Percentiles rank a stretch among this genome's conserved stretches.
phyloP scores from a whole-genome alignment of 2,113 vertebrate species.

The Elanoides forficatus region DNA sequence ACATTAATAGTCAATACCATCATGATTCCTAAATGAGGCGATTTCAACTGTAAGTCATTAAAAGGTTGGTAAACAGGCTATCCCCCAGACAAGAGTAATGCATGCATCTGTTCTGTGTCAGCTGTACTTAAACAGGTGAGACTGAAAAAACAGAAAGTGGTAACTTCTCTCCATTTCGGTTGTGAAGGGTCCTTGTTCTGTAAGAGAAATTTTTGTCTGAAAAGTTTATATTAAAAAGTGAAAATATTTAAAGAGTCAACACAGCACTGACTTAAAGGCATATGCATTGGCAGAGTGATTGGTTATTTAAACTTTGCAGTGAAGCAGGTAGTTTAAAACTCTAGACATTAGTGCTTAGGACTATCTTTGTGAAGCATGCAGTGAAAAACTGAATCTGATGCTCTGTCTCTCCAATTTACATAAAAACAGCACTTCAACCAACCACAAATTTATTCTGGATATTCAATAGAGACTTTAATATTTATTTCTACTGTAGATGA shows the following conservation, averaged over 20 bases:
- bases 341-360: background rate
- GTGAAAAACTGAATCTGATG: background rate
- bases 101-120: background rate
- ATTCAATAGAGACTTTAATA: background rate
- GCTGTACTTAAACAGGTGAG: conserved; percentile 42
- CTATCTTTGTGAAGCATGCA: background rate
- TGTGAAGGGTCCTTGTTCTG: conserved; percentile 44
- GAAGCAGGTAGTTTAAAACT: conserved; percentile 25
- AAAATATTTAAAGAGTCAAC: conserved; percentile 68
- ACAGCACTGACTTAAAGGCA: conserved; percentile 28
- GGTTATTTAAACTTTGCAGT: conserved; percentile 51
- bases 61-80: background rate
- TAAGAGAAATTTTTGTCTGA: conserved; percentile 27
- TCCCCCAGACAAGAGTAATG: background rate
- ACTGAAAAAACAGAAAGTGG: background rate
- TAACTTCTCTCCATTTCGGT: conserved; percentile 22
- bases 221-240: conserved; percentile 52
- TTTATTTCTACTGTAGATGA: background rate
- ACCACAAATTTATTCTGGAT: background rate
- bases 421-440: background rate
- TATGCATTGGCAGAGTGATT: conserved; percentile 19
- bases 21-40: background rate
- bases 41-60: background rate
- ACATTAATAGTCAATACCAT: background rate
- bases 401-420: background rate